These are phyloP conservation scores for Automeris io DNA, from an alignment of 2,888 invertebrate species.

Conservation along the genomic window DNA sequence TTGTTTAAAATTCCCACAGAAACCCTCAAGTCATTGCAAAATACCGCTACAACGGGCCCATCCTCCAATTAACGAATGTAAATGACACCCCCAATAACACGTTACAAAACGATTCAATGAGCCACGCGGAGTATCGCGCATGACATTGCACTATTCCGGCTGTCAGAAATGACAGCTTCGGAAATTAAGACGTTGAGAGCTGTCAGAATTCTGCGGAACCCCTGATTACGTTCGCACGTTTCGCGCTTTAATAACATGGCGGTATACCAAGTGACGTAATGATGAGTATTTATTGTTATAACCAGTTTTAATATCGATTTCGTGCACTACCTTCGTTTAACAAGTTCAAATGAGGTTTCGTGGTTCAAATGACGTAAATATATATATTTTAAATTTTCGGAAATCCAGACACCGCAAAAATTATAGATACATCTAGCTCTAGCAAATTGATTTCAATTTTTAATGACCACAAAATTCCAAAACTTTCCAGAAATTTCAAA, in stretches of 20 bases:
- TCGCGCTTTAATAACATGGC: conserved; percentile 59
- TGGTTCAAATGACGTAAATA: too few species aligned
- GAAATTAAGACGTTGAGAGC: conserved; percentile 53
- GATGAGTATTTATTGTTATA: conserved; percentile 4
- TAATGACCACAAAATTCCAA: too few species aligned
- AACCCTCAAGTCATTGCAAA: conserved; percentile 21
- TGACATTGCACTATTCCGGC: conserved; percentile 46
- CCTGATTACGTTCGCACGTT: conserved; percentile 62
- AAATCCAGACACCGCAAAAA: too few species aligned
- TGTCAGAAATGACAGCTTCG: conserved; percentile 51
- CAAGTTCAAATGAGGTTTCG: too few species aligned
- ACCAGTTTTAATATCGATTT: too few species aligned
- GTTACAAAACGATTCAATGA: conserved; percentile 50
- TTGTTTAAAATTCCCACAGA: neutral
- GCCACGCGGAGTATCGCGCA: conserved; percentile 46
- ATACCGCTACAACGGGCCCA: conserved; percentile 15
- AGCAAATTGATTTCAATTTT: too few species aligned
- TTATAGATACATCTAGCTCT: too few species aligned
- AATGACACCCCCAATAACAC: conserved; percentile 59
- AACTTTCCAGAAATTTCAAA: too few species aligned
- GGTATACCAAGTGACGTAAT: conserved; percentile 13
- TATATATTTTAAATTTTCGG: too few species aligned
- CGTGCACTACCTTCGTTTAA: too few species aligned
- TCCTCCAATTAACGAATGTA: conserved; percentile 40
- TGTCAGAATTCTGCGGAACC: conserved; percentile 53